Evolutionary conservation across 2,888 invertebrate species (phyloP), one percentile per base, ranked within the genome.

Genomic region (Mesorhabditis belari): DNA sequence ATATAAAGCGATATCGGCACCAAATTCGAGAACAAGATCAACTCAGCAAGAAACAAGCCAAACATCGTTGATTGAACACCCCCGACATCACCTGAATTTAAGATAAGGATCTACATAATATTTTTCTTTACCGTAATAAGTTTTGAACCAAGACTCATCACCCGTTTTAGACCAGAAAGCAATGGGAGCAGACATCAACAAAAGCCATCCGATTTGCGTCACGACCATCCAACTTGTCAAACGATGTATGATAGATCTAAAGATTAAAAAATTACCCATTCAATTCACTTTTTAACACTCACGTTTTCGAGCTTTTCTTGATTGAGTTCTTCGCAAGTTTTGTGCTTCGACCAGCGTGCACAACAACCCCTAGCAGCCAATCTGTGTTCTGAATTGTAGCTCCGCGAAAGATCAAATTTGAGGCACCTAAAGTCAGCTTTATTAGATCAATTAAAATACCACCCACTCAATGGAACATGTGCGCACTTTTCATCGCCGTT

Each of bases 1-100:
- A 98, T 95, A 88, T 95, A 96, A 75, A 98, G 85, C 70, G 94
- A 95, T 84, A 98, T 98, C 49, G 98, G 96, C 83, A 98, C 95
- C 80, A 98, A 87, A 85, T 96, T 96, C 86, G 57, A 62, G 86
- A 92, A 96, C 74, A 96, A 86, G 85, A 96, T 95, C 80, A 96
- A 88, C 85, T 95, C 96, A 21, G 95, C 95, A 77, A 98, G 86
- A 80, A 96, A 79, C 76, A 3, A 77, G 24, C 35, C 28, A n/a
- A n/a, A n/a, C n/a, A n/a, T n/a, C n/a, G n/a, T n/a, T n/a, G n/a
- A n/a, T n/a, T n/a, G n/a, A n/a, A n/a, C n/a, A n/a, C n/a, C n/a
- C n/a, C n/a, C n/a, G n/a, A n/a, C n/a, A n/a, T n/a, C n/a, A n/a
- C n/a, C n/a, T n/a, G n/a, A n/a, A n/a, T n/a, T n/a, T n/a, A n/a